Evolutionary conservation across 1,140 invertebrate genomes (phyloP).

Genomic region (Drosophila orosa): DNA sequence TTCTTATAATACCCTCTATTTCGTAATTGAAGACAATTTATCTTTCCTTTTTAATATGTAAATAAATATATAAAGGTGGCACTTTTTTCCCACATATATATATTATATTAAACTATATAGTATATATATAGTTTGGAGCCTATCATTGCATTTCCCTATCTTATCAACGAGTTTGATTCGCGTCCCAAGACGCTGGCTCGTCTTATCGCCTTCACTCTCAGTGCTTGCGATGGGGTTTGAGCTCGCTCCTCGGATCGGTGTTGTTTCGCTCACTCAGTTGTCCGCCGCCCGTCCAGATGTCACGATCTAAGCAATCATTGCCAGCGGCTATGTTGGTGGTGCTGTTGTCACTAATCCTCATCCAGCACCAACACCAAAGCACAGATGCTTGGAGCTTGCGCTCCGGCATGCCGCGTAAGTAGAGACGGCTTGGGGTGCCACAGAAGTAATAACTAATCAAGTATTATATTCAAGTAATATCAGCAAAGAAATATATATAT

Average conservation of each 20-base stretch:
- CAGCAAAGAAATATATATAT: too few species aligned
- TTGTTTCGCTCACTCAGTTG: constrained; percentile 54
- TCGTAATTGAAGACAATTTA: neutral
- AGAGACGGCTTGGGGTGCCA: neutral
- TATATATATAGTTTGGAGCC: neutral
- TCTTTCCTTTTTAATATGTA: neutral
- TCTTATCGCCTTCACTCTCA: constrained; percentile 18
- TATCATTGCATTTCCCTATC: neutral
- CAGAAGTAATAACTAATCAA: neutral
- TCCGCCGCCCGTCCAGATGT: constrained; percentile 51
- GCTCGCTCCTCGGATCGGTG: constrained; percentile 7
- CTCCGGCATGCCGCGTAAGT: constrained; percentile 55
- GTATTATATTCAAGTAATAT: too few species aligned
- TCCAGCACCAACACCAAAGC: neutral
- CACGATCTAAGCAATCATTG: constrained; percentile 39
- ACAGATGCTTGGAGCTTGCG: constrained; percentile 39
- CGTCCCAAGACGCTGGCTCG: neutral
- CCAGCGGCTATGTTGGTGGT: constrained; percentile 38
- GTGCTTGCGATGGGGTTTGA: constrained; percentile 5
- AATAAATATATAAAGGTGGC: neutral
- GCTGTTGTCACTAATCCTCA: constrained; percentile 38
- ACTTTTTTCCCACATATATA: neutral
- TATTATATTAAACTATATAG: neutral
- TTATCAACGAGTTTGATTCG: neutral
- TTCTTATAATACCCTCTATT: too few species aligned